These are phyloP conservation scores for Empis livida DNA, from an alignment of 2,888 invertebrate species.

Conservation along the genomic window DNA sequence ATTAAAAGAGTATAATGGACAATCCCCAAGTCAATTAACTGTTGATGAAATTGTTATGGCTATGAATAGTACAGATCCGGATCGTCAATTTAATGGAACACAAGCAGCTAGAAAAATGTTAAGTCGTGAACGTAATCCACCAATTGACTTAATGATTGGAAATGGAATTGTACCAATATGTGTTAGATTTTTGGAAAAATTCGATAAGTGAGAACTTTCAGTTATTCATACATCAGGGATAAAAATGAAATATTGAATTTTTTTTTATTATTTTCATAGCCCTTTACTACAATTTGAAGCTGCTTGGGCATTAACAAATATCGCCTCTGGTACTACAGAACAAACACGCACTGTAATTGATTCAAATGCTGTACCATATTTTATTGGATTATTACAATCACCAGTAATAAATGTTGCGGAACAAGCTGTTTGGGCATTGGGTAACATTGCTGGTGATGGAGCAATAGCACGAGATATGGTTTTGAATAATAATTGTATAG, in stretches of 20 bases:
- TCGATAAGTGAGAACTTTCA: slow-evolving; percentile 49
- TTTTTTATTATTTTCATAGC: slow-evolving; percentile 34
- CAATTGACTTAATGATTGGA: slow-evolving; percentile 73
- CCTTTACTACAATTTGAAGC: slow-evolving; percentile 82
- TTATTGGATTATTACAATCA: slow-evolving; percentile 60
- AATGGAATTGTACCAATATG: slow-evolving; percentile 75
- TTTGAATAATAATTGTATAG: slow-evolving; percentile 55
- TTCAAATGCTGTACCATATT: slow-evolving; percentile 72
- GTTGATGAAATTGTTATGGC: slow-evolving; percentile 61
- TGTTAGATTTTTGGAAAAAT: slow-evolving; percentile 57
- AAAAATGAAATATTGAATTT: not conserved
- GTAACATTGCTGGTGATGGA: slow-evolving; percentile 92
- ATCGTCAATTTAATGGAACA: slow-evolving; percentile 53
- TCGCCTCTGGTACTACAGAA: slow-evolving; percentile 85
- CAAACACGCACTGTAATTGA: slow-evolving; percentile 81
- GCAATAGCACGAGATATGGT: slow-evolving; percentile 69
- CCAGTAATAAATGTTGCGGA: slow-evolving; percentile 61
- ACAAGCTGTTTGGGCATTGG: slow-evolving; percentile 95
- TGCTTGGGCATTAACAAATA: slow-evolving; percentile 95
- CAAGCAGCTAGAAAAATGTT: slow-evolving; percentile 77
- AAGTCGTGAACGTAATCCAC: slow-evolving; percentile 80
- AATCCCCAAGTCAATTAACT: slow-evolving; percentile 38
- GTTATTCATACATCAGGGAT: not conserved
- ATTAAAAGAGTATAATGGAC: slow-evolving; percentile 37
- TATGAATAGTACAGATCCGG: slow-evolving; percentile 52